A percentile compares a stretch with the other conserved stretches of the same genome.
These are phyloP conservation scores for Dione juno DNA, from an alignment of 2,888 invertebrate species.

Conservation along the genomic window DNA sequence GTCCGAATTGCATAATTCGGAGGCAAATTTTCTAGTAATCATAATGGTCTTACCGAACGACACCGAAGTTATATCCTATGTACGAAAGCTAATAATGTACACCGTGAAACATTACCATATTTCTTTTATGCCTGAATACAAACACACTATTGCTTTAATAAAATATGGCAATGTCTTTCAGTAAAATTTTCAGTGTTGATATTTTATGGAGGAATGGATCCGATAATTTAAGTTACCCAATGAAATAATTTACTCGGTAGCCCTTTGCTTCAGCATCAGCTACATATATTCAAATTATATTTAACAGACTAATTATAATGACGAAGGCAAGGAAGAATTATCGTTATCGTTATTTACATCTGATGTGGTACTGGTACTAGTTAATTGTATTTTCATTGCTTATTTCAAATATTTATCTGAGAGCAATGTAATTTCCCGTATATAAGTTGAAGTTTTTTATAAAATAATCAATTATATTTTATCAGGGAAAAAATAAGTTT, in stretches of 20 bases:
- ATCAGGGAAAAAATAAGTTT: constrained; percentile 1
- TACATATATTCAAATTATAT: constrained; percentile 49
- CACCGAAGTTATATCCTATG: constrained; percentile 68
- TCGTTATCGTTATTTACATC: background rate
- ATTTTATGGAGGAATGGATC: constrained; percentile 75
- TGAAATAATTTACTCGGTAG: constrained; percentile 78
- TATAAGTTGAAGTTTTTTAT: background rate
- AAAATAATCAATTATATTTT: constrained; percentile 6
- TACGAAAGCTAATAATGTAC: constrained; percentile 69
- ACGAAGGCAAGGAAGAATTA: background rate
- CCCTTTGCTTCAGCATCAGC: constrained; percentile 65
- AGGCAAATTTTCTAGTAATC: constrained; percentile 56
- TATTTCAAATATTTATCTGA: background rate
- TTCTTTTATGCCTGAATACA: constrained; percentile 74
- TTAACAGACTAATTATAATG: background rate
- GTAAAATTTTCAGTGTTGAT: constrained; percentile 74
- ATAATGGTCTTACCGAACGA: constrained; percentile 51
- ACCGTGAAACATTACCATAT: constrained; percentile 75
- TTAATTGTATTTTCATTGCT: background rate
- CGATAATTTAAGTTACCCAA: constrained; percentile 74
- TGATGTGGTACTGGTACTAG: background rate
- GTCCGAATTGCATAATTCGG: constrained; percentile 51
- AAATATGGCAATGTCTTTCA: constrained; percentile 78
- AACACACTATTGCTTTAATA: constrained; percentile 72
- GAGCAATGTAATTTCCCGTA: background rate